Base-by-base conservation (phyloP, 2,113 vertebrate species). In the Gobiocypris rarus region DNA sequence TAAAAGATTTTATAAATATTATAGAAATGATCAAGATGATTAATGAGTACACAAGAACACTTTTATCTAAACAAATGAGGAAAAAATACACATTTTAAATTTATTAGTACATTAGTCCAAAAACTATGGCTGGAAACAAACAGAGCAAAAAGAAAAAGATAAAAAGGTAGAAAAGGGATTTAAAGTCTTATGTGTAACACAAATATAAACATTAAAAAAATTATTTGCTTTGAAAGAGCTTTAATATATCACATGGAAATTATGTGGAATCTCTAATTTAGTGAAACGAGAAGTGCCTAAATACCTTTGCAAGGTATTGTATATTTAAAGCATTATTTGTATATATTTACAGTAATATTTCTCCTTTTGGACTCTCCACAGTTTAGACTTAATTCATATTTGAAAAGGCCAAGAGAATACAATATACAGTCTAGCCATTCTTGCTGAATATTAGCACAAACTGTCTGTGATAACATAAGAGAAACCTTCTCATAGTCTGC, bases 391-490 rank as follows among this genome's bases (percentile, higher is more conserved):
- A 56, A 38, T 8, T 81, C 78, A 22, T 34, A 38, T 54, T 70
- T 70, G 24, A 65, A 80, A 70, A 56, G 26, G 43, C 77, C 58
- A 79, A 80, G 58, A 65, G 24, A 9, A 48, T 48, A 24, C 58
- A 48, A 65, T n/a, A 81, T 31, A 81, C 28, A 34, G 26, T 52
- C n/a, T 63, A 15, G 5, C 45, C 26, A 41, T 34, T 34, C 22
- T 70, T 48, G 43, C 48, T 9, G 63, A 28, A 41, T 26, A 50
- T 31, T 59, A 59, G 19, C 31, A 28, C n/a, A 67, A 63, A 48
- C 63, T 56, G 31, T 70, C 48, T 69, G 48, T 82, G 48, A 81
- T 81, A 81, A 67, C 61, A 69, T 10, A 24, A 54, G 22, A 70
- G 48, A 56, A 86, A 81, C 17, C 9, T 10, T 61, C 26, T 24